Percentiles rank a stretch among this genome's conserved stretches.
Evolutionary conservation across 2,797 vertebrate genomes (phyloP).

Genomic region (Sus cebifrons): DNA sequence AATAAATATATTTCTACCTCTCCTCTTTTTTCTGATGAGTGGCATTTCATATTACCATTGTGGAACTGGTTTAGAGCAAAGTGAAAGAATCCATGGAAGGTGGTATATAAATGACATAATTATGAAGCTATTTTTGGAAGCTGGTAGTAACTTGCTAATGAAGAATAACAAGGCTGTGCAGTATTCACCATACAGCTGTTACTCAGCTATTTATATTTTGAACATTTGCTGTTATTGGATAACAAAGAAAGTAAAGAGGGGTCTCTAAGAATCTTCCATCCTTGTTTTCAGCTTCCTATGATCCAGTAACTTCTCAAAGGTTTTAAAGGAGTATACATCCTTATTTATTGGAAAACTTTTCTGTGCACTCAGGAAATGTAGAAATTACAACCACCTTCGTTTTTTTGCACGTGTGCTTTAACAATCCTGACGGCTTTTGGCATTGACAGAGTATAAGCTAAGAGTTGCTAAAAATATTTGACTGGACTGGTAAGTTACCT

Average conservation of each 20-base stretch:
- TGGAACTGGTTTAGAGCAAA: slow-evolving; percentile 5
- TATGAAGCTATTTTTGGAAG: slow-evolving; percentile 43
- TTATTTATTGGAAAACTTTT: not conserved
- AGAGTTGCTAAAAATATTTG: slow-evolving; percentile 31
- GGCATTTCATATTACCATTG: slow-evolving; percentile 17
- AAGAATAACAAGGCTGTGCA: not conserved
- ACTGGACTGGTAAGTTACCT: not conserved
- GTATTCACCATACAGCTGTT: not conserved
- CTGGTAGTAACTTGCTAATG: not conserved
- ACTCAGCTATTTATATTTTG: not conserved
- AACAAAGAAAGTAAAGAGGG: not conserved
- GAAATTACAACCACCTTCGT: not conserved
- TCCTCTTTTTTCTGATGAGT: not conserved
- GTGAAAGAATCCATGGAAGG: slow-evolving; percentile 7
- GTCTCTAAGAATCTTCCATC: not conserved
- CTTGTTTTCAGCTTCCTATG: not conserved
- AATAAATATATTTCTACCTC: not conserved
- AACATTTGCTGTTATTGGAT: not conserved
- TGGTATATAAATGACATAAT: not conserved
- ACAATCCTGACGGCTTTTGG: not conserved
- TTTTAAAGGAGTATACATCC: not conserved
- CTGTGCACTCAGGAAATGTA: not conserved
- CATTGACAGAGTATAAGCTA: not conserved
- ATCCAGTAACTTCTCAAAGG: not conserved
- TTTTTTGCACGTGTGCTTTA: not conserved